Evolutionary conservation across 2,113 vertebrate species (phyloP), one percentile per base, ranked within the genome.

Genomic region (Mustela lutreola): DNA sequence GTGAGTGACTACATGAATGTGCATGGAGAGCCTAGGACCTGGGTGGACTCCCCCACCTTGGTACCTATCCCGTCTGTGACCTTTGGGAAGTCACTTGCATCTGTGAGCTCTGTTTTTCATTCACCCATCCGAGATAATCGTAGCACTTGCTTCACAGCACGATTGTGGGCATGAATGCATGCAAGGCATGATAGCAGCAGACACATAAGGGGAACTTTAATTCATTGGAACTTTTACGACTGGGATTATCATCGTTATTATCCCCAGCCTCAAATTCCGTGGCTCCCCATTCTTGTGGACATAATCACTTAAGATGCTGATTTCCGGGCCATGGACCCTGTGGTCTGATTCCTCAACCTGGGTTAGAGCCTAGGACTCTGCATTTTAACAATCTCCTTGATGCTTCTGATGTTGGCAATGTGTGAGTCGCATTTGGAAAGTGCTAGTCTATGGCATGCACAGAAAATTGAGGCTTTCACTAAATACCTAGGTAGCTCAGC

Each of bases 111-210:
- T 36, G 0, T 22, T 65, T 58, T 6, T 18, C 58, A 4, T 15
- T 14, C 65, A 45, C 48, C 80, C 42, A 0, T 9, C 42, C 14
- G 60, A 89, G 50, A 67, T 8, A 33, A 26, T 24, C 28, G 39
- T 0, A 39, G 60, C n/a, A 26, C 5, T 70, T 73, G 16, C 79
- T 28, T 58, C 28, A 53, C 33, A 79, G 31, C 28, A 53, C 1
- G 56, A 1, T 1, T 2, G 21, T 85, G 70, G 62, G 1, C 39
- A 11, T 12, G 8, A 7, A 31, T 5, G 2, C 4, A 9, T 21
- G 22, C 8, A 1, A 31, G 70, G 28, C 4, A 24, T 28, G 33
- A 10, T 11, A 50, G 10, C n/a, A 15, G 22, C 28, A 1, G 2
- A 24, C 19, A 16, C 0, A 3, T 26, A 67, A 67, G 82, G 24